Evolutionary conservation across 2,888 invertebrate species (phyloP), one percentile per base, ranked within the genome.

Genomic region (Papilio elwesi): DNA sequence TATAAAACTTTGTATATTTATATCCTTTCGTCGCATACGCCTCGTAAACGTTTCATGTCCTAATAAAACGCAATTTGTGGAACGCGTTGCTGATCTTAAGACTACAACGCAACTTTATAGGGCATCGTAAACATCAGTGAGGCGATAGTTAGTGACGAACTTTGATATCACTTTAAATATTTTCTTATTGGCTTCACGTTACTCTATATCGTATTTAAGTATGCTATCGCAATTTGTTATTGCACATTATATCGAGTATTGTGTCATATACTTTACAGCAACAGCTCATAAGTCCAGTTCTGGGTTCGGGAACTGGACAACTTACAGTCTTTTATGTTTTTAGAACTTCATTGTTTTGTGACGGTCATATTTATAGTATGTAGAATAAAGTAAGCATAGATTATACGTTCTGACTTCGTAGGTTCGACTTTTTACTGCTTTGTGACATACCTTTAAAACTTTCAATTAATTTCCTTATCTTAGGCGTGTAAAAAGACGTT

Each of bases 31-130:
- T 80, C 82, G 83, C 85, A 86, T 82, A 82, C 77, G 81, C 78
- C 51, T 84, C 85, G 85, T 90, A 89, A 90, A 88, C 80, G 80
- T 82, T 87, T 88, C 85, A 87, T 86, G 85, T 81, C 82, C 83
- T 83, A 88, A 88, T 90, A 90, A 90, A 90, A 90, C 82, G 85
- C 88, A 89, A 88, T 90, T 90, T 90, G 90, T 89, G 87, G 86
- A 83, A 82, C 81, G 82, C 83, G 83, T 88, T 86, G 81, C 82
- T 82, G 83, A 87, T 89, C 86, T 90, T 89, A 86, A 88, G 89
- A 89, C 88, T 88, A 87, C 85, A 83, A 85, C 85, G 85, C 82
- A 80, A 81, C 78, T 89, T 90, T 89, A 89, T 87, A 79, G 83
- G 78, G 62, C 76, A 78, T 84, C 87, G 83, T 90, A 89, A 90